These are phyloP conservation scores for Scleropages formosus DNA, from an alignment of 2,797 vertebrate genomes.

Conservation along the genomic window DNA sequence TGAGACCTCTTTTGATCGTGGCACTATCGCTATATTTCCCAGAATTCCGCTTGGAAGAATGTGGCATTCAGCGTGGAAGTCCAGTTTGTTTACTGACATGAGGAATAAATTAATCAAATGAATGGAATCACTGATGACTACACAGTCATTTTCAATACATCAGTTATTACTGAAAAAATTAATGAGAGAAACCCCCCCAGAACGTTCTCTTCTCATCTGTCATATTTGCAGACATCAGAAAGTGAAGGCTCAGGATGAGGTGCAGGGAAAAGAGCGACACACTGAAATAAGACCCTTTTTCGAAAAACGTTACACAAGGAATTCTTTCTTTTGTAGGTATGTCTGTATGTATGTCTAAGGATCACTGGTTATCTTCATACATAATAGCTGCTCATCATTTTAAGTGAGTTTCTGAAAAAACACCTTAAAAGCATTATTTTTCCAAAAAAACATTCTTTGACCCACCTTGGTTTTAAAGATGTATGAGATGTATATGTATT, in stretches of 20 bases:
- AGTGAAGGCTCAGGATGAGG: no score
- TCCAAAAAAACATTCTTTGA: no score
- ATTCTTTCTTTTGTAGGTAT: no score
- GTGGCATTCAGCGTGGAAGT: neutral
- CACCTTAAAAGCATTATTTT: no score
- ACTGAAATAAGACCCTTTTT: neutral
- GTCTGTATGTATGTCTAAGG: no score
- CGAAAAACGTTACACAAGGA: no score
- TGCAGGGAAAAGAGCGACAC: neutral
- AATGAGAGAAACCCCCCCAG: neutral
- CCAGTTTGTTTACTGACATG: neutral
- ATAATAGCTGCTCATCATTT: no score
- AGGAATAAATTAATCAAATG: conserved; percentile 7
- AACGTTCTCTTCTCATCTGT: neutral
- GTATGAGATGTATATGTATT: no score
- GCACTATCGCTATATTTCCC: neutral
- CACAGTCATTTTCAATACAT: neutral
- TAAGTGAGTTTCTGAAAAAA: no score
- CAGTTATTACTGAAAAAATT: neutral
- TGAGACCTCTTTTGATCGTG: no score
- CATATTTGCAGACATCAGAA: neutral
- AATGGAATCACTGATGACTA: neutral
- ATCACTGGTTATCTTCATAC: no score
- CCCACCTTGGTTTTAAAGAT: no score
- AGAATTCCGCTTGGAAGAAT: neutral